Percentiles rank a stretch among this genome's conserved stretches.
Conservation (phyloP, 2,113 vertebrate genomes). For the Nerophis ophidion region DNA sequence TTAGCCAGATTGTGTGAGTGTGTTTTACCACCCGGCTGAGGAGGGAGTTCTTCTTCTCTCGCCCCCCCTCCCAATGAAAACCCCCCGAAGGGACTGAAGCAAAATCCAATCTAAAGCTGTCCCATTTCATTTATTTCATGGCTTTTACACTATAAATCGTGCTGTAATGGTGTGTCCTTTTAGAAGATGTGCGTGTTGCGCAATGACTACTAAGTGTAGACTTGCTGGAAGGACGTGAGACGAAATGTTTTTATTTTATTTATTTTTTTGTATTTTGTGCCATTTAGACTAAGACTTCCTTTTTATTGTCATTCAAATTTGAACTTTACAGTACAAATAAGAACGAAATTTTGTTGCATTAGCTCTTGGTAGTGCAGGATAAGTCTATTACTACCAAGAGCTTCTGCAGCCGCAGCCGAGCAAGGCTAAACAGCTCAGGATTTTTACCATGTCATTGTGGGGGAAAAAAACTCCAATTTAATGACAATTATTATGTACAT, state of each 20-base stretch:
- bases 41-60: background rate
- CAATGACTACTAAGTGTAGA: background rate
- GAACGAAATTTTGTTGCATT: too few relatives aligned
- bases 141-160: slow-evolving; percentile 21
- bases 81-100: slow-evolving; percentile 15
- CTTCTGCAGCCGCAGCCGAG: too few relatives aligned
- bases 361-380: too few relatives aligned
- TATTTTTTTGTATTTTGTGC: background rate
- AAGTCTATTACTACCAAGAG: too few relatives aligned
- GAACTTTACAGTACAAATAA: too few relatives aligned
- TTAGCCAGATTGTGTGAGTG: slow-evolving; percentile 20
- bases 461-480: too few relatives aligned
- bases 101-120: slow-evolving; percentile 23
- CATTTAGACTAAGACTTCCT: too few relatives aligned
- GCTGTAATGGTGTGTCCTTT: background rate
- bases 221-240: background rate
- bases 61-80: slow-evolving; percentile 5
- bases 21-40: slow-evolving; percentile 28
- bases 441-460: too few relatives aligned
- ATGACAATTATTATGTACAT: too few relatives aligned
- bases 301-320: too few relatives aligned
- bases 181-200: slow-evolving; percentile 6
- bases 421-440: too few relatives aligned
- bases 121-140: slow-evolving; percentile 29
- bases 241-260: background rate